phyloP scores from a whole-genome alignment of 2,888 invertebrate genomes.

The Andrena camellia region DNA sequence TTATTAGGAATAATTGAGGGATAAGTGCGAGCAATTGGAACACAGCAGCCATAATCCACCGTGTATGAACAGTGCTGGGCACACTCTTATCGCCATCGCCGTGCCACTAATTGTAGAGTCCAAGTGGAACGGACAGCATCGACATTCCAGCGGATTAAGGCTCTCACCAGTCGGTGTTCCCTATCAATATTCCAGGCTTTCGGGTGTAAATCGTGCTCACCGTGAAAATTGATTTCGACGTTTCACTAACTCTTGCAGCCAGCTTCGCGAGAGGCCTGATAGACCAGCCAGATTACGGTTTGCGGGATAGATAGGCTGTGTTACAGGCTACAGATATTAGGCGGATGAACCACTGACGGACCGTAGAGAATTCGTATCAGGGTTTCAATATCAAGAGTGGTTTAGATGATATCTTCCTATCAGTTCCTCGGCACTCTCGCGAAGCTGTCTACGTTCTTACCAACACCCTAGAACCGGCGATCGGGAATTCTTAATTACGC shows the following conservation, averaged over 20 bases:
- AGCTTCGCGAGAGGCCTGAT: not conserved
- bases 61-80: not conserved
- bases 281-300: not conserved
- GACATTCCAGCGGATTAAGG: conserved; percentile 1
- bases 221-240: conserved; percentile 34
- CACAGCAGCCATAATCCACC: not conserved
- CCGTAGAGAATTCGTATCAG: too few species aligned
- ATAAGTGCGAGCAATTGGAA: not conserved
- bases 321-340: not conserved
- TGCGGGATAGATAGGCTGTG: not conserved
- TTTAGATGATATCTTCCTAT: too few species aligned
- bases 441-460: too few species aligned
- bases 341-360: not conserved
- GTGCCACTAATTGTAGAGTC: not conserved
- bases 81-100: not conserved
- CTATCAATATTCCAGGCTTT: conserved; percentile 33
- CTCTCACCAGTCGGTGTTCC: not conserved
- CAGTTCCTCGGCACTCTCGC: too few species aligned
- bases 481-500: too few species aligned
- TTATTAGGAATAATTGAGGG: not conserved
- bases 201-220: conserved; percentile 33
- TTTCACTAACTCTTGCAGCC: not conserved
- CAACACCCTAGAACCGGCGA: too few species aligned
- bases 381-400: too few species aligned
- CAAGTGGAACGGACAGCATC: conserved; percentile 26